These are phyloP conservation scores for Epirrhoe tristata DNA, from an alignment of 2,888 invertebrate genomes.

Conservation along the genomic window DNA sequence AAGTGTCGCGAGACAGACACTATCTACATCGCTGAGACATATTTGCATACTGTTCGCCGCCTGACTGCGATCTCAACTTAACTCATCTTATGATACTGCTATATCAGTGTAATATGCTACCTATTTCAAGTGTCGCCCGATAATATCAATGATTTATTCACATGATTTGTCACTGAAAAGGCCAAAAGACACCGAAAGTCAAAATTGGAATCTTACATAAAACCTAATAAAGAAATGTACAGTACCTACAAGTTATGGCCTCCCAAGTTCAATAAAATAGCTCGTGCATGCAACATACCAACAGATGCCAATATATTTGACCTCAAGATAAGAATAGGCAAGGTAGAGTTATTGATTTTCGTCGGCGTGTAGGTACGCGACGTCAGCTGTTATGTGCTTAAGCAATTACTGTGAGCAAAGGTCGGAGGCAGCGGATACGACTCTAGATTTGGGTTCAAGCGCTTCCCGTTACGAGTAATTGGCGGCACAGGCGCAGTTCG, in stretches of 20 bases:
- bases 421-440: constrained; percentile 20
- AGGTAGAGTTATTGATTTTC: constrained; percentile 63
- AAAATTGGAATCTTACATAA: background rate
- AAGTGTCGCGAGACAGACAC: constrained; percentile 42
- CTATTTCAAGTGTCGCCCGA: background rate
- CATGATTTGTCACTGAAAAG: background rate
- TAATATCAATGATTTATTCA: background rate
- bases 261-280: constrained; percentile 39
- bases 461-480: constrained; percentile 76
- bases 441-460: constrained; percentile 54
- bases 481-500: constrained; percentile 53
- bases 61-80: constrained; percentile 43
- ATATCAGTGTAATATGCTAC: constrained; percentile 50
- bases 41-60: constrained; percentile 55
- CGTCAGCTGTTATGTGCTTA: constrained; percentile 69
- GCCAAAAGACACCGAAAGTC: background rate
- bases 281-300: constrained; percentile 38
- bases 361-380: constrained; percentile 44
- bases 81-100: constrained; percentile 51
- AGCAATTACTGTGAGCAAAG: constrained; percentile 71
- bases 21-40: constrained; percentile 53
- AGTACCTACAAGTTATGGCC: constrained; percentile 27
- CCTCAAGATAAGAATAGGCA: constrained; percentile 54
- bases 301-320: constrained; percentile 55
- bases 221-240: constrained; percentile 10